Conservation (phyloP, 2,888 invertebrate genomes). For the Tachina grossa region DNA sequence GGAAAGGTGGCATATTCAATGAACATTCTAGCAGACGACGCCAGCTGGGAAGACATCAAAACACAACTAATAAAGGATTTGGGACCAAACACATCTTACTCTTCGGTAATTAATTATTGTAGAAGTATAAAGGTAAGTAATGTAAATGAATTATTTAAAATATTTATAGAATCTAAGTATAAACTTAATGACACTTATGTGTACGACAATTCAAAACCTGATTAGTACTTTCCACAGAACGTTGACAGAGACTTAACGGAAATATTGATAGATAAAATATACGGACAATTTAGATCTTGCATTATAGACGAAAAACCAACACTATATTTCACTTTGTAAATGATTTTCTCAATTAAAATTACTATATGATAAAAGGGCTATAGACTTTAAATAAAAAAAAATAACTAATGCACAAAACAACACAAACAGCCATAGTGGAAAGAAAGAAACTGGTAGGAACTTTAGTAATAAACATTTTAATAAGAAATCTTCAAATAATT, state of each 20-base stretch:
- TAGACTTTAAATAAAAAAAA: too few relatives aligned
- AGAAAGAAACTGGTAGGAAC: slow-evolving; percentile 37
- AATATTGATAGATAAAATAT: too few relatives aligned
- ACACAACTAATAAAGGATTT: too few relatives aligned
- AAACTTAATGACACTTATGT: slow-evolving; percentile 19
- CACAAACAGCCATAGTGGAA: slow-evolving; percentile 31
- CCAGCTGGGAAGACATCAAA: slow-evolving; percentile 31
- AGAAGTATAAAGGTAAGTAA: slow-evolving; percentile 53
- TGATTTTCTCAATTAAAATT: slow-evolving; percentile 48
- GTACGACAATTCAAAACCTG: not conserved
- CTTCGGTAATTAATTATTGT: slow-evolving; percentile 20
- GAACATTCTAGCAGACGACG: slow-evolving; percentile 32
- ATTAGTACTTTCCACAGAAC: too few relatives aligned
- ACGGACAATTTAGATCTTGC: slow-evolving; percentile 38
- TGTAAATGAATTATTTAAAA: slow-evolving; percentile 42
- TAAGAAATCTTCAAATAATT: slow-evolving; percentile 35
- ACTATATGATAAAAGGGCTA: slow-evolving; percentile 34
- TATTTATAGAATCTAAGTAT: slow-evolving; percentile 45
- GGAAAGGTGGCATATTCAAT: slow-evolving; percentile 39
- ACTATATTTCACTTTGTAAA: slow-evolving; percentile 28
- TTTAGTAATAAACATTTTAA: slow-evolving; percentile 40
- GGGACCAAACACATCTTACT: too few relatives aligned
- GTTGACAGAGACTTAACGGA: too few relatives aligned
- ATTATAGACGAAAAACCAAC: slow-evolving; percentile 17
- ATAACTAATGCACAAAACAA: slow-evolving; percentile 27